Evolutionary conservation across 2,888 invertebrate species (phyloP), one percentile per base, ranked within the genome.

Genomic region (Hylaea fasciaria): DNA sequence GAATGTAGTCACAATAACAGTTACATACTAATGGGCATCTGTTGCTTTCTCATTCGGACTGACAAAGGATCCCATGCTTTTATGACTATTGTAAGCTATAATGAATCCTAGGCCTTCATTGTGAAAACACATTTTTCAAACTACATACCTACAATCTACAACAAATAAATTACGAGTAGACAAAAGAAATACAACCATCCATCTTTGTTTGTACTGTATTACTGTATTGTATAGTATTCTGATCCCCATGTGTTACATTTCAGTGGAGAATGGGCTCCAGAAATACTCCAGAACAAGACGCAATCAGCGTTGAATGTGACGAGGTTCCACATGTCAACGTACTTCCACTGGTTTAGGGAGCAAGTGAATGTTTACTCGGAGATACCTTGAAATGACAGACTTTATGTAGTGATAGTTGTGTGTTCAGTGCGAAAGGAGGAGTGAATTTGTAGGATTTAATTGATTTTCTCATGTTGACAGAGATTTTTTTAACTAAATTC

Each of bases 211-310:
- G 1, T 32, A 32, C 1, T 3, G 7, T 32, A 9, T 22, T 3
- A 22, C 22, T 22, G 22, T 22, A 22, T n/a, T 37, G 10, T 37
- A n/a, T n/a, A n/a, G 1, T 37, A 37, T 41, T 1, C 5, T 29
- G 14, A 35, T 40, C 35, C 0, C 39, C 13, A 12, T 54, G n/a
- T n/a, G n/a, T n/a, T n/a, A n/a, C n/a, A n/a, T 93, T 93, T 49
- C 92, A 96, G 96, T 45, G 96, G 96, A 3, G 94, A 95, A 61
- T 92, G 96, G 83, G 96, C 96, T 53, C 96, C 96, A 8, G 96
- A 96, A 84, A 95, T 94, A 77, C 91, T 96, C 52, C 95, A 95
- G 71, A 95, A 93, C 85, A 95, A 95, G 63, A 94, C 95, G 0
- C 85, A 93, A 62, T 86, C 93, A 44, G 95, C 95, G 0, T 88